Percentiles rank a stretch among this genome's conserved stretches.
These are phyloP conservation scores for Diadromus collaris DNA, from an alignment of 2,888 invertebrate species.

Conservation along the genomic window DNA sequence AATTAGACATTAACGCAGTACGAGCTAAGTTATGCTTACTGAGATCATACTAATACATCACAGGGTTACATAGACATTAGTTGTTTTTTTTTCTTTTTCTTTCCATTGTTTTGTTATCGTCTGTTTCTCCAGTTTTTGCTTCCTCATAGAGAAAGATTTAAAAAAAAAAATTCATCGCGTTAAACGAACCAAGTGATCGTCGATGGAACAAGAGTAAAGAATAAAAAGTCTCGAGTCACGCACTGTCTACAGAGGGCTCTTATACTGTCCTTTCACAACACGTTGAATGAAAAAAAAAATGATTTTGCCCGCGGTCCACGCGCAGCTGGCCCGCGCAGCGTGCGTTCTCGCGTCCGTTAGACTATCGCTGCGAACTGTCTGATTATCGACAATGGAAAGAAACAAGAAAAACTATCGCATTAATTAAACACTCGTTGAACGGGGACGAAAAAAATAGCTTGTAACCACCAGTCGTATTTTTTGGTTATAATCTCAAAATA, in stretches of 20 bases:
- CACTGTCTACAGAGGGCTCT: constrained; percentile 7
- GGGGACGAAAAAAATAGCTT: constrained; percentile 72
- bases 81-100: constrained; percentile 68
- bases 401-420: constrained; percentile 22
- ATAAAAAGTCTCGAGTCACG: constrained; percentile 2
- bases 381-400: constrained; percentile 48
- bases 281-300: constrained; percentile 5
- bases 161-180: too few relatives aligned
- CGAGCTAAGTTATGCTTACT: constrained; percentile 78
- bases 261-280: background rate
- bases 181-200: too few relatives aligned
- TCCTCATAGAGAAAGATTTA: background rate
- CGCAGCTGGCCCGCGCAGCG: background rate
- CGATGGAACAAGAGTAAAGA: too few relatives aligned
- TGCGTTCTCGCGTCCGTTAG: background rate
- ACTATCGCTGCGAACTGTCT: constrained; percentile 35
- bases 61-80: constrained; percentile 79
- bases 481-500: constrained; percentile 76
- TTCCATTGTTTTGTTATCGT: constrained; percentile 52
- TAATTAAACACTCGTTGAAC: constrained; percentile 37
- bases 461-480: constrained; percentile 79
- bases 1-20: constrained; percentile 75
- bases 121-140: constrained; percentile 55
- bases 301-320: background rate
- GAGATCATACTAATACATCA: constrained; percentile 81